A percentile compares a stretch with the other conserved stretches of the same genome.
phyloP scores from a whole-genome alignment of 2,888 invertebrate species.

The Heteromurus nitidus region DNA sequence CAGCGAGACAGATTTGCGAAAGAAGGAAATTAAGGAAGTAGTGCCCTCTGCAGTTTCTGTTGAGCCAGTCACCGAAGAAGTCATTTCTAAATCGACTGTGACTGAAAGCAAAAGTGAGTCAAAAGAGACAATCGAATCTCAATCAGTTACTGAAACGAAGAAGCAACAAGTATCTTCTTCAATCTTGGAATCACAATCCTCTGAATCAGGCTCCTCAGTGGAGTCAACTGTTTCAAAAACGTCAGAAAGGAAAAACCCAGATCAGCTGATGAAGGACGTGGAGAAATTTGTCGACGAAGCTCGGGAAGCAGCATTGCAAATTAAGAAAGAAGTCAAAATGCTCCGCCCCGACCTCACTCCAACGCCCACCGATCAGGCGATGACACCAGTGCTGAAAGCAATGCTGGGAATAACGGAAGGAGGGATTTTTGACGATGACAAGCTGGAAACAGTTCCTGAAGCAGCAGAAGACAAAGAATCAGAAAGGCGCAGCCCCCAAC shows the following conservation, averaged over 20 bases:
- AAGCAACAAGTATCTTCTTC: constrained; percentile 5
- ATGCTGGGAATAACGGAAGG: constrained; percentile 70
- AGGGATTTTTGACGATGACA: constrained; percentile 70
- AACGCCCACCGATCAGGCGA: constrained; percentile 73
- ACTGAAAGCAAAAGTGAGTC: background rate
- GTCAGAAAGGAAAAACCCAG: constrained; percentile 76
- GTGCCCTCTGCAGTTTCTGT: background rate
- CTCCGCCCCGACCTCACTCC: constrained; percentile 72
- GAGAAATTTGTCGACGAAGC: constrained; percentile 79
- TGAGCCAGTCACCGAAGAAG: constrained; percentile 6
- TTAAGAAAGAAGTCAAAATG: constrained; percentile 72
- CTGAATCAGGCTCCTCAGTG: background rate
- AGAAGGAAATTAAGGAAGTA: constrained; percentile 8
- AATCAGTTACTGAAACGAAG: background rate
- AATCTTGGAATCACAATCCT: constrained; percentile 14
- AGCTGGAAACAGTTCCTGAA: constrained; percentile 72
- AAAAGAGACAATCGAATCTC: background rate
- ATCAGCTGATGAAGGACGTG: constrained; percentile 74
- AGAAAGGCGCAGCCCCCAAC: constrained; percentile 59
- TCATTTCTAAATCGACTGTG: background rate
- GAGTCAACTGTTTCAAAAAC: constrained; percentile 11
- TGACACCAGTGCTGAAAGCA: constrained; percentile 72
- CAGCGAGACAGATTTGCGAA: constrained; percentile 53
- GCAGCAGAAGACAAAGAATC: constrained; percentile 61
- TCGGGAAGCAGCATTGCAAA: constrained; percentile 76